Percentiles rank a stretch among this genome's conserved stretches.
These are phyloP conservation scores for Phengaris alcon DNA, from an alignment of 2,888 invertebrate genomes.

Conservation along the genomic window DNA sequence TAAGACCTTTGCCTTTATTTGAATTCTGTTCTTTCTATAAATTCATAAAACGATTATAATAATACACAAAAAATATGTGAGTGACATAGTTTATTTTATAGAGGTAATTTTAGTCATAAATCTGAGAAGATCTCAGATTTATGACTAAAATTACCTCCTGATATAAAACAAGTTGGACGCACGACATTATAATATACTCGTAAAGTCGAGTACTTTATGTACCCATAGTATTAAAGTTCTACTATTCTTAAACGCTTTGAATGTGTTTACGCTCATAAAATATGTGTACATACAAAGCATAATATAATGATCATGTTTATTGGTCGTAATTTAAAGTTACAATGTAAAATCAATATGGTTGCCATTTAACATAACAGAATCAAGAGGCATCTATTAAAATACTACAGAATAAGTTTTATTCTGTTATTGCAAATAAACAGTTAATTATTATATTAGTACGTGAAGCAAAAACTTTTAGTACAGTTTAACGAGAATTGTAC, in stretches of 20 bases:
- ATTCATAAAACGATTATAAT: too few species aligned
- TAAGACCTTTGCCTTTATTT: too few species aligned
- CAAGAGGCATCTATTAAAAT: background rate
- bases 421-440: too few species aligned
- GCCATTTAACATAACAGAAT: background rate
- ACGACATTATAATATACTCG: background rate
- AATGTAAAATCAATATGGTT: constrained; percentile 9
- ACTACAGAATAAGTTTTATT: too few species aligned
- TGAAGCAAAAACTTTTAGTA: too few species aligned
- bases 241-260: background rate
- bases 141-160: background rate
- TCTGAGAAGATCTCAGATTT: background rate
- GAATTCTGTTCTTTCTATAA: too few species aligned
- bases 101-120: too few species aligned
- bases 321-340: constrained; percentile 9
- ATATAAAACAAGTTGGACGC: background rate
- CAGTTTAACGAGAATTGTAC: too few species aligned
- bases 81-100: background rate
- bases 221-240: background rate
- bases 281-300: constrained; percentile 16
- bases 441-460: too few species aligned
- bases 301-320: background rate
- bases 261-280: constrained; percentile 15
- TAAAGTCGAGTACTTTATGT: background rate
- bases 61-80: too few species aligned